phyloP scores from a whole-genome alignment of 1,140 invertebrate genomes.

The Helicoverpa armigera region DNA sequence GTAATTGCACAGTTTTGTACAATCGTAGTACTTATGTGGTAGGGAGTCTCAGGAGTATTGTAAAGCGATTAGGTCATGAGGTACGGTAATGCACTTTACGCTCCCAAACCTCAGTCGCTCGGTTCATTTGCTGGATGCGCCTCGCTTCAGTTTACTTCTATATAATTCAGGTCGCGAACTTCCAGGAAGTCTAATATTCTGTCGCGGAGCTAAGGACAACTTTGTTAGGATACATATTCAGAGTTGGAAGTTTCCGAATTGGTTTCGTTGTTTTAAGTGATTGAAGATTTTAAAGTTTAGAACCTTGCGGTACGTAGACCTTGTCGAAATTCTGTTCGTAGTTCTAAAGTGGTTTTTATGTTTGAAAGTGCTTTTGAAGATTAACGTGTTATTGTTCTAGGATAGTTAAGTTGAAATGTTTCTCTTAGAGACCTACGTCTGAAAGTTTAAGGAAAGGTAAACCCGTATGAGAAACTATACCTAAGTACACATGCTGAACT shows the following conservation, averaged over 20 bases:
- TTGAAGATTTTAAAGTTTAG: constrained; percentile 28
- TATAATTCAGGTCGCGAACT: constrained; percentile 26
- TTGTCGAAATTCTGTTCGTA: background rate
- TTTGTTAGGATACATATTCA: constrained; percentile 24
- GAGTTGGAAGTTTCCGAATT: constrained; percentile 19
- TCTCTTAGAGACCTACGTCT: no score
- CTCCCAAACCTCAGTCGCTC: background rate
- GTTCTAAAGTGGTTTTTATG: no score
- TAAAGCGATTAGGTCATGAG: constrained; percentile 12
- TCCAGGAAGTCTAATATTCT: constrained; percentile 25
- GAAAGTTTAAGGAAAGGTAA: no score
- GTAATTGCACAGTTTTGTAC: constrained; percentile 9
- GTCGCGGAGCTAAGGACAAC: constrained; percentile 26
- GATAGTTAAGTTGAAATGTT: no score
- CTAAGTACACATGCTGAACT: no score
- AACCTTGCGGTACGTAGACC: background rate
- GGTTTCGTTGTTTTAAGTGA: constrained; percentile 21
- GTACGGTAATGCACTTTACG: constrained; percentile 3
- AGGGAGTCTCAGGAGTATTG: background rate
- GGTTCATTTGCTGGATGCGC: constrained; percentile 5
- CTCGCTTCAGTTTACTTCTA: constrained; percentile 21
- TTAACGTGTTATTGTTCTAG: no score
- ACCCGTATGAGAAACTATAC: no score
- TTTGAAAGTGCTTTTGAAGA: no score
- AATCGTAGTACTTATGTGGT: background rate